Base-by-base conservation (phyloP, 2,797 vertebrate species). In the Taenioides sp. region DNA sequence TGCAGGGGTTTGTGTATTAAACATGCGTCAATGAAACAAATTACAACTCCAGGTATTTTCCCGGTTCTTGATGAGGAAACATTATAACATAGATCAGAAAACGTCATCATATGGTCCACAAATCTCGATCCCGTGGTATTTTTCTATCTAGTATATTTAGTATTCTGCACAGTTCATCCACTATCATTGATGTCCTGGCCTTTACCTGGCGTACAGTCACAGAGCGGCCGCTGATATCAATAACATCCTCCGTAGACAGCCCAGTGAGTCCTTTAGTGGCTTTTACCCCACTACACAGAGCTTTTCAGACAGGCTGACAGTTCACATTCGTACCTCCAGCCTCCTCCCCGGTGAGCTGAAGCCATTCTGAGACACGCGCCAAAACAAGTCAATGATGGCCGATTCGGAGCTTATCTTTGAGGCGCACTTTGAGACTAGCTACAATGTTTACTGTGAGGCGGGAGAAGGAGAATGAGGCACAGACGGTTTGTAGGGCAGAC, bases 201-300 rank as follows among this genome's bases (percentile, higher is more conserved):
- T 62, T 62, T 37, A 34, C 60, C 34, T 22, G 61, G 34, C 40
- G 20, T 63, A 63, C 61, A 63, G 61, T 49, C n/a, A 23, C 40
- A 65, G n/a, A 17, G 64, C 40, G 25, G n/a, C 22, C 6, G 34
- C 80, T 78, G 73, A 70, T 65, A 67, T 22, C 76, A 67, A 59
- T 18, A 67, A 72, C 62, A 65, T 68, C 34, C 73, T 60, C 12
- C 14, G 76, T 74, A 81, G 71, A 85, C 67, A n/a, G 37, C 28
- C 80, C 78, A 74, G 62, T 63, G 34, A 40, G 37, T 34, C 31
- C 59, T 63, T 74, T 27, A 61, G 59, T 80, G 73, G 78, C 68
- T 63, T 85, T 63, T 76, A 65, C 40, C 71, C 58, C 78, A 37
- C 73, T 62, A 79, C 79, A 73, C 80, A 80, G 64, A 70, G 71